Conservation (phyloP, 2,888 invertebrate species). For the Arenicola marina region DNA sequence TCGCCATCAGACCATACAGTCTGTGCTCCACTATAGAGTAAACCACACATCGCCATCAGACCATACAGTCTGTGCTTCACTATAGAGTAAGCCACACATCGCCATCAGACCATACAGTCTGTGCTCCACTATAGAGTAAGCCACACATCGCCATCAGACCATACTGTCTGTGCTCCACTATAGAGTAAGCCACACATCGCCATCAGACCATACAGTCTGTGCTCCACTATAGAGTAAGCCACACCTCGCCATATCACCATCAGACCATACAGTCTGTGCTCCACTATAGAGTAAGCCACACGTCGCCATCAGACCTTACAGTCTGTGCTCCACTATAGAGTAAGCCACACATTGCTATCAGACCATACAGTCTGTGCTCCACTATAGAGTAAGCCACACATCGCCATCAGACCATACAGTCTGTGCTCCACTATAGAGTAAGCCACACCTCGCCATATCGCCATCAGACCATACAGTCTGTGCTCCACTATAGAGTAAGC, state of each 20-base stretch:
- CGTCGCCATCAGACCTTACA: conserved; percentile 22
- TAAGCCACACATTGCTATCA: conserved; percentile 19
- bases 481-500: conserved; percentile 27
- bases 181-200: conserved; percentile 25
- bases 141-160: conserved; percentile 21
- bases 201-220: conserved; percentile 22
- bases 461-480: conserved; percentile 23
- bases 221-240: conserved; percentile 28
- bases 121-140: conserved; percentile 26
- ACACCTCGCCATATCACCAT: conserved; percentile 12
- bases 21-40: conserved; percentile 27
- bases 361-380: conserved; percentile 24
- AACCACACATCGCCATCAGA: conserved; percentile 16
- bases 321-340: conserved; percentile 25
- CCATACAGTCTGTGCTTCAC: conserved; percentile 25
- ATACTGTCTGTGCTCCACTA: conserved; percentile 20
- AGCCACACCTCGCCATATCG: conserved; percentile 12
- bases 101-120: conserved; percentile 24
- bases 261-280: conserved; percentile 24
- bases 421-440: conserved; percentile 27
- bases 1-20: conserved; percentile 22
- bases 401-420: conserved; percentile 22
- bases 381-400: conserved; percentile 25
- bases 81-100: conserved; percentile 24
- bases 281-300: conserved; percentile 25